Conservation (phyloP, 2,113 vertebrate species). For the Chloropsis hardwickii region DNA sequence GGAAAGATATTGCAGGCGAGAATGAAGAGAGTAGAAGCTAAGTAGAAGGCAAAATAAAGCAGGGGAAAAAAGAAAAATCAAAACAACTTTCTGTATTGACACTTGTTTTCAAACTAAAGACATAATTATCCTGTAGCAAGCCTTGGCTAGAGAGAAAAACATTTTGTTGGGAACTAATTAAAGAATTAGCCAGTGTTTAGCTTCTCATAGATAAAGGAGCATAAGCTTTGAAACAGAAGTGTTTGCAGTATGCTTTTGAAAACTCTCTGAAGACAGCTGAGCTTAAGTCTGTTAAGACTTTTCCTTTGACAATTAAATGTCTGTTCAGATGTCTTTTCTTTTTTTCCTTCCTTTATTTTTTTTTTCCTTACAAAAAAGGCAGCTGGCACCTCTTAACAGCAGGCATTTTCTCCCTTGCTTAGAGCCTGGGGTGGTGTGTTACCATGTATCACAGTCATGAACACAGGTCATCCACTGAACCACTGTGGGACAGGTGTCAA, state of each 20-base stretch:
- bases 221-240: conserved; percentile 40
- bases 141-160: neutral
- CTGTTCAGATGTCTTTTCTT: neutral
- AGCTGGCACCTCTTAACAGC: neutral
- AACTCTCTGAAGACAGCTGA: conserved; percentile 26
- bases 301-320: conserved; percentile 34
- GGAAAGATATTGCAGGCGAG: neutral
- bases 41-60: neutral
- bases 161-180: conserved; percentile 41
- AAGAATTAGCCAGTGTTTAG: conserved; percentile 46
- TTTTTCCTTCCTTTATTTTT: neutral
- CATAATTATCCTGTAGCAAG: conserved; percentile 24
- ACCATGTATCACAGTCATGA: accelerated
- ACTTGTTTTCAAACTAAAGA: conserved; percentile 13
- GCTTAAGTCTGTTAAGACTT: conserved; percentile 42
- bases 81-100: conserved; percentile 33
- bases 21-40: neutral
- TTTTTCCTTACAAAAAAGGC: neutral
- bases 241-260: conserved; percentile 36
- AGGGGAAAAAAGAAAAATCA: neutral
- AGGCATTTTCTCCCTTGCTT: neutral
- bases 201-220: conserved; percentile 30
- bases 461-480: neutral
- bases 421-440: neutral
- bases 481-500: neutral